Percentiles rank a stretch among this genome's conserved stretches.
phyloP scores from a whole-genome alignment of 2,797 vertebrate genomes.

The Gallinago nigripennis region DNA sequence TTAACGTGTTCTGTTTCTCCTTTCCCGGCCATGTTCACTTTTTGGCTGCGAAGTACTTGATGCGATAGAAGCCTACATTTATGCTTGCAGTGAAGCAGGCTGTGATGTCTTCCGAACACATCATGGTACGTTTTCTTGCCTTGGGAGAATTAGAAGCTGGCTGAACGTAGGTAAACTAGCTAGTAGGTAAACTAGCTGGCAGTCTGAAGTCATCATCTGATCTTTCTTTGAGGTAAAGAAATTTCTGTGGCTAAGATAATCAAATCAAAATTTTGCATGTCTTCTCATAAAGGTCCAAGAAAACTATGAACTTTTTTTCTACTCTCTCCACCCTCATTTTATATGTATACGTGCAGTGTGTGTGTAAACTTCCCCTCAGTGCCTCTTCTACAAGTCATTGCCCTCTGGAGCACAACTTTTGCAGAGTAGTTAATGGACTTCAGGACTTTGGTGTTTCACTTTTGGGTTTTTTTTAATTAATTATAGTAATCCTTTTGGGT shows the following conservation, averaged over 20 bases:
- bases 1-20: neutral
- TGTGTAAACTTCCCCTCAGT: neutral
- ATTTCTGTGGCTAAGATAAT: neutral
- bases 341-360: neutral
- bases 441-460: too few species aligned
- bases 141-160: neutral
- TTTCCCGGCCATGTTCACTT: neutral
- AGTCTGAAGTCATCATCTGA: neutral
- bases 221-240: neutral
- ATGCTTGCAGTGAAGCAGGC: neutral
- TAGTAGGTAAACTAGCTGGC: neutral
- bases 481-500: neutral
- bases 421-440: neutral
- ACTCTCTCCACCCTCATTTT: neutral
- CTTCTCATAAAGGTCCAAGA: neutral
- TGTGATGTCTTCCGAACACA: neutral
- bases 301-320: neutral
- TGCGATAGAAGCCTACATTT: neutral
- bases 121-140: neutral
- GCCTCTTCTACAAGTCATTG: neutral
- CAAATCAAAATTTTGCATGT: neutral
- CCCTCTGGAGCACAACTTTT: neutral
- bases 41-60: neutral
- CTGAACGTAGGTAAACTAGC: neutral
- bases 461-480: neutral